These are phyloP conservation scores for Drosophila melanica DNA, from an alignment of 1,140 invertebrate genomes.

Conservation along the genomic window DNA sequence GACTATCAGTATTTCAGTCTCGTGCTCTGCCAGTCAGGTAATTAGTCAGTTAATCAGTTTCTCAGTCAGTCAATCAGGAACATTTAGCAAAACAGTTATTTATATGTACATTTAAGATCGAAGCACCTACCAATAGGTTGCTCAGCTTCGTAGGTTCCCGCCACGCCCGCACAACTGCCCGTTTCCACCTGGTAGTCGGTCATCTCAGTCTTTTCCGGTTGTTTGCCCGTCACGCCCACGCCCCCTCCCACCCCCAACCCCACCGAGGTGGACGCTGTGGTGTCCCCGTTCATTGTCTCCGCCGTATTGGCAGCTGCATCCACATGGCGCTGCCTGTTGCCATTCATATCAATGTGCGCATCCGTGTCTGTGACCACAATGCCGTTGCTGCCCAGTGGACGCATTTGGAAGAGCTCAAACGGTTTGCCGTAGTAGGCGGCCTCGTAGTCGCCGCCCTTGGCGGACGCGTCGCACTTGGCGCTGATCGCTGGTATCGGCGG, in stretches of 20 bases:
- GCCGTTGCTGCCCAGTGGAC: slow-evolving; percentile 57
- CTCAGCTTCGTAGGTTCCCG: slow-evolving; percentile 73
- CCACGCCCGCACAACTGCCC: slow-evolving; percentile 61
- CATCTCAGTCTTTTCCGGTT: slow-evolving; percentile 54
- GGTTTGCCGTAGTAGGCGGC: slow-evolving; percentile 66
- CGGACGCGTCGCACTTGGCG: slow-evolving; percentile 62
- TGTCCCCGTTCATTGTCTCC: slow-evolving; percentile 14
- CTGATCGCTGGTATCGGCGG: slow-evolving; percentile 73
- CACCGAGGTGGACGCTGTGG: slow-evolving; percentile 28
- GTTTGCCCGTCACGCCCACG: background rate
- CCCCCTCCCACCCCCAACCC: background rate
- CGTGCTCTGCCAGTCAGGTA: background rate
- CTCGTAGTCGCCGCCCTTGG: slow-evolving; percentile 36
- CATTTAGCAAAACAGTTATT: no score
- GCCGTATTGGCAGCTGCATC: background rate
- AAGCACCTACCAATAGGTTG: slow-evolving; percentile 62
- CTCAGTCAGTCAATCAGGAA: no score
- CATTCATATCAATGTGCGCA: slow-evolving; percentile 54
- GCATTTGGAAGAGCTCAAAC: slow-evolving; percentile 82
- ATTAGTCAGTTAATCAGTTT: no score
- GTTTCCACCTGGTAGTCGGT: slow-evolving; percentile 75
- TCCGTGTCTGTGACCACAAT: slow-evolving; percentile 45
- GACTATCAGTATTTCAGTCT: no score
- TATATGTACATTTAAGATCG: no score
- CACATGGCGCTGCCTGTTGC: slow-evolving; percentile 43